A percentile compares a stretch with the other conserved stretches of the same genome.
These are phyloP conservation scores for Serripes groenlandicus DNA, from an alignment of 2,888 invertebrate species.

Conservation along the genomic window DNA sequence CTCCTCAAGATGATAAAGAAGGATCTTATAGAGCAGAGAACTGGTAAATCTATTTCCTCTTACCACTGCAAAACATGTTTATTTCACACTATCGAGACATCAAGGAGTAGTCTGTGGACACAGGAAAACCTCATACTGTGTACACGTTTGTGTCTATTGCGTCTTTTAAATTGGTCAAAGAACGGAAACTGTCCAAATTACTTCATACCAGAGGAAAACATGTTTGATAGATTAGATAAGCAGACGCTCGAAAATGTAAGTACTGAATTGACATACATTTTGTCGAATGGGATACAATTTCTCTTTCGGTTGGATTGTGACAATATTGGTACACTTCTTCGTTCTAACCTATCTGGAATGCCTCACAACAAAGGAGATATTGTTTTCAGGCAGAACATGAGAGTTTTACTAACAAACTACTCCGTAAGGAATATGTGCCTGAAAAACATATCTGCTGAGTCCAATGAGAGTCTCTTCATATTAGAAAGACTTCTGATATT, in stretches of 20 bases:
- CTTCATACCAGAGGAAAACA: conserved; percentile 27
- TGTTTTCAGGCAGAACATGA: no score
- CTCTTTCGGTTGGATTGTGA: conserved; percentile 2
- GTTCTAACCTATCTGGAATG: no score
- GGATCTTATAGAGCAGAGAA: background rate
- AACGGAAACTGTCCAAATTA: conserved; percentile 24
- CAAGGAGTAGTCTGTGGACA: background rate
- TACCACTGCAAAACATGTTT: conserved; percentile 34
- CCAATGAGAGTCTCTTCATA: no score
- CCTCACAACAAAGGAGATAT: no score
- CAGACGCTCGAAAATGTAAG: background rate
- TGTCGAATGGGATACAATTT: background rate
- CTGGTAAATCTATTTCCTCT: conserved; percentile 10
- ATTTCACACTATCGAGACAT: conserved; percentile 17
- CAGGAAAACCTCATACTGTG: background rate
- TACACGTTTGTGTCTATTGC: background rate
- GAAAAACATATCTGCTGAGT: no score
- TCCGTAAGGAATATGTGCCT: no score
- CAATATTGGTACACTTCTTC: background rate
- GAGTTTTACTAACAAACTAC: no score
- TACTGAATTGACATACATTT: background rate
- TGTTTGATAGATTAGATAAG: conserved; percentile 15
- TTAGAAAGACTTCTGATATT: no score
- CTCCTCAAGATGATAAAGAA: conserved; percentile 40
- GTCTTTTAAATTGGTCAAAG: background rate